A percentile compares a stretch with the other conserved stretches of the same genome.
These are phyloP conservation scores for Siniperca knerii DNA, from an alignment of 2,113 vertebrate genomes.

Conservation along the genomic window DNA sequence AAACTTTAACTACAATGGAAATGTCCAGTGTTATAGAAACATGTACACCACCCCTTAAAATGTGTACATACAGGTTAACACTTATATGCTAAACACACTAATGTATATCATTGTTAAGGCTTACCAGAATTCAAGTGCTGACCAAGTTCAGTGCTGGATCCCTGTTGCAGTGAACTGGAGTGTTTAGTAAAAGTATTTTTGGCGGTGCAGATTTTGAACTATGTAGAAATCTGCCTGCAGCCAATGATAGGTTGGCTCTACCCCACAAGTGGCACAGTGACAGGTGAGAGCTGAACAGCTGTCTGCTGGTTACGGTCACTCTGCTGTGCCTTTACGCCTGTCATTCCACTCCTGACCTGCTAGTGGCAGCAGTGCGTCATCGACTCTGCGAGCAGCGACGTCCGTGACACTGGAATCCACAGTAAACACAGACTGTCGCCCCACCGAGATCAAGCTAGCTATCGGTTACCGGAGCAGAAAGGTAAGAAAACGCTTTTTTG, in stretches of 20 bases:
- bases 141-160: slow-evolving; percentile 2
- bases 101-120: background rate
- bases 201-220: slow-evolving; percentile 38
- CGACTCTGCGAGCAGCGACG: background rate
- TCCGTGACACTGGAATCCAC: background rate
- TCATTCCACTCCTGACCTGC: slow-evolving; percentile 60
- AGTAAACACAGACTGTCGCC: slow-evolving; percentile 60
- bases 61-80: background rate
- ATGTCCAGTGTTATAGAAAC: background rate
- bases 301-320: background rate
- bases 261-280: slow-evolving; percentile 25
- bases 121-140: slow-evolving; percentile 39
- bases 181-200: slow-evolving; percentile 6
- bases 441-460: background rate
- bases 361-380: slow-evolving; percentile 43
- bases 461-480: background rate
- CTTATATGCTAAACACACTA: background rate
- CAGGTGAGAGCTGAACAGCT: slow-evolving; percentile 47
- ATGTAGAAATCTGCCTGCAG: background rate
- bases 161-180: background rate
- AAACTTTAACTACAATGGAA: background rate
- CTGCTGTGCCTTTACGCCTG: background rate
- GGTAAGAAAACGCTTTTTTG: slow-evolving; percentile 31
- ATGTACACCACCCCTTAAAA: background rate
- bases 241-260: slow-evolving; percentile 24